phyloP scores from a whole-genome alignment of 2,797 vertebrate genomes.

The Dendrocincla tyrannina region DNA sequence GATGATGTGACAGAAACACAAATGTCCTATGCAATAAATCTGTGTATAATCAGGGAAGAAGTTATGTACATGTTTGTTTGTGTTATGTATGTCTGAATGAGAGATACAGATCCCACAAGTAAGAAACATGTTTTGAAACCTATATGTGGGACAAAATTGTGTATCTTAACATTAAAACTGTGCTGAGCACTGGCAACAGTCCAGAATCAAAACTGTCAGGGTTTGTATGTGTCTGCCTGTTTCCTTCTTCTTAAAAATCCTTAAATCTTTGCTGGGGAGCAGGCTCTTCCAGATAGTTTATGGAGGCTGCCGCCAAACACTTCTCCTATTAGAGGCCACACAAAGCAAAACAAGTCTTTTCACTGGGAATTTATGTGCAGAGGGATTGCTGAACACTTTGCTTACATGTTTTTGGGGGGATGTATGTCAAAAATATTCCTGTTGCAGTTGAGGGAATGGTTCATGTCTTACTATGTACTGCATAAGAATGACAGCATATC shows the following conservation, averaged over 20 bases:
- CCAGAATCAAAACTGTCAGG: background rate
- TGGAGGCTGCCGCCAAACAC: background rate
- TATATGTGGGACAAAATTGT: background rate
- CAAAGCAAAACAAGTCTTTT: background rate
- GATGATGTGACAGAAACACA: background rate
- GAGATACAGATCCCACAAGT: background rate
- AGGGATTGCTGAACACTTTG: background rate
- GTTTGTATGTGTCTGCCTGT: background rate
- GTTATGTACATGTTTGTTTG: conserved; percentile 5
- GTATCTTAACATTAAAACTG: background rate
- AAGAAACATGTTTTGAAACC: background rate
- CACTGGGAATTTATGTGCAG: background rate
- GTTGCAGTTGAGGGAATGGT: background rate
- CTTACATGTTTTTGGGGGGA: fast-evolving
- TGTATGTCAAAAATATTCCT: background rate
- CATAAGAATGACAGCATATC: background rate
- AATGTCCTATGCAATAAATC: background rate
- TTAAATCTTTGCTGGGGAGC: background rate
- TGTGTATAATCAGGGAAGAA: background rate
- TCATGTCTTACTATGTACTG: background rate
- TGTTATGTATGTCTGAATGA: background rate
- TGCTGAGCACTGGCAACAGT: background rate
- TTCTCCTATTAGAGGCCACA: background rate
- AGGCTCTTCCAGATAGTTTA: background rate
- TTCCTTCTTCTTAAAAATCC: background rate